Evolutionary conservation across 2,113 vertebrate species (phyloP), one percentile per base, ranked within the genome.

Genomic region (Pseudorhombus dupliciocellatus): DNA sequence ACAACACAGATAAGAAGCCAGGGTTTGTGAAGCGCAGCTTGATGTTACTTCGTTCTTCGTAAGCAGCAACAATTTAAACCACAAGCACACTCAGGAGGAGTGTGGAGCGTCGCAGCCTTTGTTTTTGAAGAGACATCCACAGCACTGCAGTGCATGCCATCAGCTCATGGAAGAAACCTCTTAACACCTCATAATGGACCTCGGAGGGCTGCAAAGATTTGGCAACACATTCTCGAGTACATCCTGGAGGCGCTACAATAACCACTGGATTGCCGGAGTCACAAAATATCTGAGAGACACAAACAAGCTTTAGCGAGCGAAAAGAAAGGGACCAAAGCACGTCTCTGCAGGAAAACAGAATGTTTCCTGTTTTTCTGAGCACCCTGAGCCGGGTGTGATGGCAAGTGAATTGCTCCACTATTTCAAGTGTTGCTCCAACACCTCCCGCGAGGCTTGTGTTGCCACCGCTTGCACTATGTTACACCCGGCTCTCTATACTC

Each of bases 351-450:
- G 34, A 26, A 66, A 70, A 56, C 53, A 30, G 16, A 40, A 61
- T 30, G 56, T 15, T 62, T 68, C 37, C 61, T 52, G 44, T 50
- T 70, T 63, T 70, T 51, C n/a, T 20, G 10, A 59, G 51, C 26
- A 22, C 46, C 2, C 2, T 9, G 14, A 80, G 30, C 10, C 31
- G 42, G 37, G 9, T 62, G 24, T 34, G 70, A 61, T 18, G 74
- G 61, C 58, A 48, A 52, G 51, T 71, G 51, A 75, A 67, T 66
- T 79, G 54, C 69, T 65, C 46, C 60, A 53, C 65, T 66, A 79
- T 80, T 81, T 86, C 71, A 80, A 73, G 71, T 28, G 62, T 62
- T 52, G 40, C 62, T 68, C 63, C 21, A 44, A 44, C 60, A 31
- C n/a, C n/a, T 77, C 73, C 74, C 60, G 12, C 24, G 28, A 65